Conservation (phyloP, 53 echinoderm and acorn worm genomes). For the Actinopyga echinites region DNA sequence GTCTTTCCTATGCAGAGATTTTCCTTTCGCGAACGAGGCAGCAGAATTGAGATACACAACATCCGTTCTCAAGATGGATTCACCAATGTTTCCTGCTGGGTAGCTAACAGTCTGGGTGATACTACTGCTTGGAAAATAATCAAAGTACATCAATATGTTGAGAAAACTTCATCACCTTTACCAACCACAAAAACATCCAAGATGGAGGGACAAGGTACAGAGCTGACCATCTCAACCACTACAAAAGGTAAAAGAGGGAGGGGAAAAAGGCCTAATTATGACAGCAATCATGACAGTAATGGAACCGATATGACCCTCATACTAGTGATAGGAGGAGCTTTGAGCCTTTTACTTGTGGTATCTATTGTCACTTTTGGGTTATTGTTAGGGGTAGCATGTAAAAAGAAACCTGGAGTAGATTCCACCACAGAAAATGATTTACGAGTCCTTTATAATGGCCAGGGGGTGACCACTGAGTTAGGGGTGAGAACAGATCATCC, state of each 20-base stretch:
- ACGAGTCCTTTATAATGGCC: neutral
- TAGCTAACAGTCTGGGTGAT: constrained; percentile 40
- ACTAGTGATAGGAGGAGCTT: too few relatives aligned
- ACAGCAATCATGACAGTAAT: too few relatives aligned
- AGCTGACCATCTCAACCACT: too few relatives aligned
- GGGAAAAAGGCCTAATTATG: too few relatives aligned
- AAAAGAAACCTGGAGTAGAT: neutral
- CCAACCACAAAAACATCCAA: too few relatives aligned
- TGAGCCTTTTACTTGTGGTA: neutral
- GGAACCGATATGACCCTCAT: too few relatives aligned
- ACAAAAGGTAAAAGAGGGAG: too few relatives aligned
- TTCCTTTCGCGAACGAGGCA: constrained; percentile 1
- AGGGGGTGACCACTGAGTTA: neutral
- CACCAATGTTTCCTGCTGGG: constrained; percentile 53
- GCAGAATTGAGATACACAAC: constrained; percentile 29
- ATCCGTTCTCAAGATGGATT: constrained; percentile 28
- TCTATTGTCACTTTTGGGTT: neutral
- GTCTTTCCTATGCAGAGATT: constrained; percentile 26
- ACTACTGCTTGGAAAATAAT: neutral
- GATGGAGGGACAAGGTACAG: too few relatives aligned
- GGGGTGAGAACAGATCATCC: neutral
- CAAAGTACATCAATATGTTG: too few relatives aligned
- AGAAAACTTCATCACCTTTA: too few relatives aligned
- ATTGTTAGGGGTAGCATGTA: neutral
- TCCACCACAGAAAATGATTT: neutral